These are phyloP conservation scores for Etheostoma spectabile DNA, from an alignment of 2,113 vertebrate species.

Conservation along the genomic window DNA sequence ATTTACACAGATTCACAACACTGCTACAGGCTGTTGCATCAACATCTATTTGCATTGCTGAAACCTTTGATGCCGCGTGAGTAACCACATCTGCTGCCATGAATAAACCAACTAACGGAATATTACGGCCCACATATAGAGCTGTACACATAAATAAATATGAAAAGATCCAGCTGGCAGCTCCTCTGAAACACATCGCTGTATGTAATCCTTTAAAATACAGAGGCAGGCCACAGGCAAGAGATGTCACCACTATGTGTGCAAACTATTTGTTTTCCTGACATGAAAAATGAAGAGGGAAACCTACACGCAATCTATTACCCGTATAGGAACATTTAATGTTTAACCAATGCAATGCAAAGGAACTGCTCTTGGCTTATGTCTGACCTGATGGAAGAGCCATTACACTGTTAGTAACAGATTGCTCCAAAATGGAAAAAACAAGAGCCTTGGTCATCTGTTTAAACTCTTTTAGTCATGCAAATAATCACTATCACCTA, in stretches of 20 bases:
- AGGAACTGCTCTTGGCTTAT: background rate
- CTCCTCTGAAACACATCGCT: background rate
- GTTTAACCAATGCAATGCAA: background rate
- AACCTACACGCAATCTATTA: background rate
- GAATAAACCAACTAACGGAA: slow-evolving; percentile 57
- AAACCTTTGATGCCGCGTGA: slow-evolving; percentile 48
- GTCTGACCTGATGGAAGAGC: background rate
- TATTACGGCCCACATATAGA: slow-evolving; percentile 19
- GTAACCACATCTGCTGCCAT: slow-evolving; percentile 40
- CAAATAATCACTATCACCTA: no score
- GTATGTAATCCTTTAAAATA: background rate
- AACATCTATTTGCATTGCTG: slow-evolving; percentile 32
- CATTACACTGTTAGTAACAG: background rate
- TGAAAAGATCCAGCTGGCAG: slow-evolving; percentile 5
- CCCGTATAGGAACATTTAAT: background rate
- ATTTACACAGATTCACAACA: slow-evolving; percentile 5
- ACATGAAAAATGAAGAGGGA: background rate
- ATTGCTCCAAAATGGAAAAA: background rate
- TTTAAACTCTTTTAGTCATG: no score
- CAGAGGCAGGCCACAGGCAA: background rate
- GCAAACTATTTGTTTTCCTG: background rate
- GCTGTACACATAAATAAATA: slow-evolving; percentile 14
- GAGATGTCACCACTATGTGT: background rate
- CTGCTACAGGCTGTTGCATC: slow-evolving; percentile 14
- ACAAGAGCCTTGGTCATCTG: no score